Base-by-base conservation (phyloP, 2,888 invertebrate species). In the Polietes domitor region DNA sequence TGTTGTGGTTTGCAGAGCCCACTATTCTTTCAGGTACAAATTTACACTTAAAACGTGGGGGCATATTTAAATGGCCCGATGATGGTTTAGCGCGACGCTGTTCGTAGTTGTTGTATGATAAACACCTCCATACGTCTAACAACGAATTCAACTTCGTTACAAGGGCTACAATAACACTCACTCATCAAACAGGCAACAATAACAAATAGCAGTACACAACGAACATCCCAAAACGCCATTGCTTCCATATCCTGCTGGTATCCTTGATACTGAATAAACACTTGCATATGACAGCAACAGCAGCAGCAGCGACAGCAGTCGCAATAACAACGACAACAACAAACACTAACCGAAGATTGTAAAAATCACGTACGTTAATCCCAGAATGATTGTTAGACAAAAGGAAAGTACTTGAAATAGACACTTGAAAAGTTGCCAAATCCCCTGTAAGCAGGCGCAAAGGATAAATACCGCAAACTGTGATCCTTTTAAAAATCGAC, bases 391-490 rank as follows among this genome's bases (percentile, higher is more conserved):
- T 85, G 72, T 68, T 50, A 58, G 75, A 85, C 80, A 80, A 82
- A 58, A 43, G 77, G 75, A 71, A 76, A 75, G 81, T 77, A 85
- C 85, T 86, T 85, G 80, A 86, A 80, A 71, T 58, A 77, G 80
- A 58, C 83, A 86, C 85, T 86, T 85, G 83, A 85, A 83, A 82
- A 82, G 73, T 82, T 84, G 82, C 78, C 84, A 82, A 84, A 84
- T 84, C 81, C 83, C 47, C 65, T 84, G 77, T 79, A 79, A 73
- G 81, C 77, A 83, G 80, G 83, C 83, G 80, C 77, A 83, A 83
- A 82, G 17, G 77, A 80, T 53, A 76, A 81, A 76, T 82, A 82
- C 81, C 81, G 73, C 81, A 82, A 76, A 79, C 81, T 84, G 84
- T 81, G 84, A 76, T 71, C 73, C 77, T 61, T 43, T 70, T 21